Conservation (phyloP, 37 sponge, comb jelly and placozoan genomes). For the Dysidea cf. avara region DNA sequence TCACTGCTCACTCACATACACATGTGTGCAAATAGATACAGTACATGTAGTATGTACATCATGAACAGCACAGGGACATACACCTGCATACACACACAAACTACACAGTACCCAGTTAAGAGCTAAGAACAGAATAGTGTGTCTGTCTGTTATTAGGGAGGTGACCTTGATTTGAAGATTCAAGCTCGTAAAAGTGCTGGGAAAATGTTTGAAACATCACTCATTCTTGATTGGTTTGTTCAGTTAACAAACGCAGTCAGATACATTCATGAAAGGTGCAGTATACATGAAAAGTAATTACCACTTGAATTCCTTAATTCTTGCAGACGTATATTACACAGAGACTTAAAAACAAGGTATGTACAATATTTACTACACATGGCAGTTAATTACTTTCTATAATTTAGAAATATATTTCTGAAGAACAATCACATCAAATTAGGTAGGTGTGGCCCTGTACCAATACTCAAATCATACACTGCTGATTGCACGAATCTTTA, state of each 20-base stretch:
- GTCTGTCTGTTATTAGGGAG: slow-evolving; percentile 62
- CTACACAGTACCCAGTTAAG: background rate
- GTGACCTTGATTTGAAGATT: slow-evolving; percentile 89
- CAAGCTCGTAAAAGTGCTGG: slow-evolving; percentile 50
- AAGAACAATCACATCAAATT: slow-evolving; percentile 85
- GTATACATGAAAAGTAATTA: background rate
- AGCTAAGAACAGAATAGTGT: background rate
- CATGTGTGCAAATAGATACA: too few species aligned
- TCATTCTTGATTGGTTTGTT: slow-evolving; percentile 93
- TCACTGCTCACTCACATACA: too few species aligned
- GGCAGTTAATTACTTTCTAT: background rate
- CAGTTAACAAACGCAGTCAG: slow-evolving; percentile 90
- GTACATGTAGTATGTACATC: too few species aligned
- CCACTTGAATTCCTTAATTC: background rate
- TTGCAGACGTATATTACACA: slow-evolving; percentile 76
- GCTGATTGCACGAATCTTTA: too few species aligned
- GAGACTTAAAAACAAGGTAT: slow-evolving; percentile 94
- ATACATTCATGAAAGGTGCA: slow-evolving; percentile 88
- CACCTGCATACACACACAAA: slow-evolving; percentile 1
- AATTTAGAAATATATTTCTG: slow-evolving; percentile 84
- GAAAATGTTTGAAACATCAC: slow-evolving; percentile 62
- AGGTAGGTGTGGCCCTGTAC: too few species aligned
- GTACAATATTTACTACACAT: background rate
- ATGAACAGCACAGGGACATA: background rate
- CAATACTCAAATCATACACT: too few species aligned